phyloP scores from a whole-genome alignment of 2,888 invertebrate species.

The Theodoxus fluviatilis region DNA sequence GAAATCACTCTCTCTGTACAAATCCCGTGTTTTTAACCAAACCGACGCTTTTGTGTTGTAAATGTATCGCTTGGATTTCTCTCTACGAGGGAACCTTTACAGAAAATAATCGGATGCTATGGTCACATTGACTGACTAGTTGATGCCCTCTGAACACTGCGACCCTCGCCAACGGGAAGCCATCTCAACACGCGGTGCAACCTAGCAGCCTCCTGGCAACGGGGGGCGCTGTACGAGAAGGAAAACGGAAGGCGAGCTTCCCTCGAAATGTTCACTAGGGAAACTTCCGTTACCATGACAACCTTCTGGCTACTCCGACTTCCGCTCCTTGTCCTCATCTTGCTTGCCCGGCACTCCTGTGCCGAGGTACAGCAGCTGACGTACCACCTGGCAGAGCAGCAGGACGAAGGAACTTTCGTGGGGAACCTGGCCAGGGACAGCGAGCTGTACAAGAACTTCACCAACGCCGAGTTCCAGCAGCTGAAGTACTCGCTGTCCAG shows the following conservation, averaged over 20 bases:
- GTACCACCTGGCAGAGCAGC: slow-evolving; percentile 33
- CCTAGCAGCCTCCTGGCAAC: not conserved
- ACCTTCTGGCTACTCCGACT: too few species aligned
- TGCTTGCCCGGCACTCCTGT: not conserved
- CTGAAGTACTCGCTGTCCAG: slow-evolving; percentile 51
- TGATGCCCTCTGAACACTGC: too few species aligned
- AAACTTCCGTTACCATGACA: too few species aligned
- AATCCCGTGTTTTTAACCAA: too few species aligned
- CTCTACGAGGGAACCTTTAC: too few species aligned
- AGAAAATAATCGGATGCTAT: too few species aligned
- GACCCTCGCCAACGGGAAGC: too few species aligned
- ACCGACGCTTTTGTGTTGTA: too few species aligned
- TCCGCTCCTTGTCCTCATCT: not conserved
- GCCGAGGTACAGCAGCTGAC: slow-evolving; percentile 29
- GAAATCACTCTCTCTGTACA: too few species aligned
- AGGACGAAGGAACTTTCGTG: slow-evolving; percentile 31
- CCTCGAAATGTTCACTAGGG: not conserved
- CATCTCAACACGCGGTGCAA: too few species aligned
- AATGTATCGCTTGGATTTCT: too few species aligned
- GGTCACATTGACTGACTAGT: too few species aligned
- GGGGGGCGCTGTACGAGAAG: not conserved
- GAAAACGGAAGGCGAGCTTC: not conserved
- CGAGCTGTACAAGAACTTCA: slow-evolving; percentile 44
- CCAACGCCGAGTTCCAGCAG: slow-evolving; percentile 41
- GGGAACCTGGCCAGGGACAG: slow-evolving; percentile 52